Base-by-base conservation (phyloP, 2,888 invertebrate genomes). In the Cabera pusaria region DNA sequence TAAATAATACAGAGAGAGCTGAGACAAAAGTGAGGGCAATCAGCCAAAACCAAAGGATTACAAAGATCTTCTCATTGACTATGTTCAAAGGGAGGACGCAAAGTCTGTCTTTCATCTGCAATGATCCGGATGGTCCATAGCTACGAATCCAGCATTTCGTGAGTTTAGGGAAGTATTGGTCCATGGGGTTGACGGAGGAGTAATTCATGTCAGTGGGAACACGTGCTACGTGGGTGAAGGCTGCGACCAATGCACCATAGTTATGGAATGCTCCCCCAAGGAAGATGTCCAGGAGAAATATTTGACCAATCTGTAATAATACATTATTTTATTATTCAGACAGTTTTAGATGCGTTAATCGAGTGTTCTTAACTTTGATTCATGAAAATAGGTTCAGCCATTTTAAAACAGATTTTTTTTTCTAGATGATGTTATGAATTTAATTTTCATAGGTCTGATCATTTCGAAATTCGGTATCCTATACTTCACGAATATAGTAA, bases 61-160 rank as follows among this genome's bases (percentile, higher is more conserved):
- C 86, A 59, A 94, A 95, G 49, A 95, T 91, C 68, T 95, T 96
- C 64, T 95, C 95, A 63, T 96, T 95, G 22, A 96, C 90, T 49
- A 94, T 92, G 62, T 96, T 96, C 4, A 95, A 62, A 0, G 95
- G 93, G 6, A 96, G 78, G n/a, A 95, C 89, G 56, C 96, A 96
- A 0, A 95, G 82, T 0, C 91, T 90, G 59, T 94, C 93, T 44
- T 84, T 82, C 0, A 73, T 61, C 56, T 93, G 90, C 1, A 90
- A 49, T 2, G 83, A 72, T 2, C 93, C 94, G 0, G 91, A 88
- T 0, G 91, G 89, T 1, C 93, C 93, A 41, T 88, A 92, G 46
- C 69, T 87, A 32, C 89, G 76, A 41, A 91, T 85, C 53, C 84
- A 88, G 67, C 93, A 93, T 64, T 92, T 93, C 6, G 94, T 92